Percentiles rank a stretch among this genome's conserved stretches.
Evolutionary conservation across 2,888 invertebrate species (phyloP).

Genomic region (Orthosia gothica): DNA sequence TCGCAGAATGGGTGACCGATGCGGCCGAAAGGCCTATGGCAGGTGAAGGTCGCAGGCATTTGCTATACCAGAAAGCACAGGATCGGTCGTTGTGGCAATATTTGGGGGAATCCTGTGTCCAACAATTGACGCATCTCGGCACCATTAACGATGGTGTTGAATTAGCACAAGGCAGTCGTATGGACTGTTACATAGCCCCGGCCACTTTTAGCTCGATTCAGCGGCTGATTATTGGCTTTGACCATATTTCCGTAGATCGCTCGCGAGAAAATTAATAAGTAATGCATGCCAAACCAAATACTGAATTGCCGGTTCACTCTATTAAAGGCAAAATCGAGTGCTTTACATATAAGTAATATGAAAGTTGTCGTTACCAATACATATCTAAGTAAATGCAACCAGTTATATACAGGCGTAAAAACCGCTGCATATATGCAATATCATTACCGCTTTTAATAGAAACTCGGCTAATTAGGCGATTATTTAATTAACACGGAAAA

Average conservation of each 20-base stretch:
- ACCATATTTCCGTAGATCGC: not conserved
- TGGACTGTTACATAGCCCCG: not conserved
- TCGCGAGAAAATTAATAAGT: not conserved
- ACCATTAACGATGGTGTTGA: not conserved
- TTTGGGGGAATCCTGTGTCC: not conserved
- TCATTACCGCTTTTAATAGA: slow-evolving; percentile 39
- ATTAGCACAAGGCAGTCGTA: not conserved
- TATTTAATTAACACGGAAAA: slow-evolving; percentile 47
- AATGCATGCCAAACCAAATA: slow-evolving; percentile 4
- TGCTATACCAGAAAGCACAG: not conserved
- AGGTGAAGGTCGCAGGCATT: not conserved
- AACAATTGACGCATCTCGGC: not conserved
- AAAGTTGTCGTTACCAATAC: slow-evolving; percentile 57
- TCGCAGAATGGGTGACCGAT: not conserved
- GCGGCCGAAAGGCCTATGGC: not conserved
- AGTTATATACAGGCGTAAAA: slow-evolving; percentile 25
- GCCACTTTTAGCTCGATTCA: not conserved
- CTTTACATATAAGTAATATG: slow-evolving; percentile 41
- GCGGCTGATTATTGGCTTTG: not conserved
- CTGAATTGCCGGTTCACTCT: slow-evolving; percentile 9
- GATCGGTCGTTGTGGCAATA: not conserved
- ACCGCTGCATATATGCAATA: slow-evolving; percentile 23
- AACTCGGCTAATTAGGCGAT: slow-evolving; percentile 47
- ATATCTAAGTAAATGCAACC: slow-evolving; percentile 36
- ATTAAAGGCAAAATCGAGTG: slow-evolving; percentile 28